Percentiles rank a stretch among this genome's conserved stretches.
Evolutionary conservation across 2,113 vertebrate species (phyloP).

Genomic region (Perca flavescens): DNA sequence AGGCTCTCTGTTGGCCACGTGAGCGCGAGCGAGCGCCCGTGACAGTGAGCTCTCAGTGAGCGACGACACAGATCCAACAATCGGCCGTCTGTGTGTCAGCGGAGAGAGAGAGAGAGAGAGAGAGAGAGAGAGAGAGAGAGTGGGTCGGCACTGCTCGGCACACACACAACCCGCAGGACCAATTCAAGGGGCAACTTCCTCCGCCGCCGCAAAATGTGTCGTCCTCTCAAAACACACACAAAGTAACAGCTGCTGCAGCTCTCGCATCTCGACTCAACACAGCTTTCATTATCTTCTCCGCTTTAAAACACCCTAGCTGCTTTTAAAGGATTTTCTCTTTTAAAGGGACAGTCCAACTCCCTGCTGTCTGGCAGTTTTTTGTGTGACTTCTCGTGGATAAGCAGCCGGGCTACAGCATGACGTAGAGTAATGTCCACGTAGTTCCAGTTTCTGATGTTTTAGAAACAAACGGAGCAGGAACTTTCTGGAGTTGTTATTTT

Average conservation of each 20-base stretch:
- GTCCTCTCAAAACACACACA: constrained; percentile 21
- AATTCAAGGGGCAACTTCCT: constrained; percentile 12
- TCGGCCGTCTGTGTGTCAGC: constrained; percentile 66
- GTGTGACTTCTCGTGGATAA: no score
- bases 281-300: background rate
- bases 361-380: no score
- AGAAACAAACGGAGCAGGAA: no score
- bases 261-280: background rate
- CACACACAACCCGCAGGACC: constrained; percentile 2
- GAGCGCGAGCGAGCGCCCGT: constrained; percentile 26
- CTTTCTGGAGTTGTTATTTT: no score
- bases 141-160: constrained; percentile 49
- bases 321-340: background rate
- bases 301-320: background rate
- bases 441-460: no score
- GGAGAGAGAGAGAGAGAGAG: no score
- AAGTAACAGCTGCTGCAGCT: constrained; percentile 23
- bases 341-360: background rate
- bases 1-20: constrained; percentile 40
- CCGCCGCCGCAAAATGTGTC: constrained; percentile 16
- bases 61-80: constrained; percentile 60
- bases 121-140: constrained; percentile 23
- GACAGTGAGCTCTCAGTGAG: constrained; percentile 61
- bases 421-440: no score
- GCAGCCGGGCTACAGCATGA: background rate